phyloP scores from a whole-genome alignment of 2,888 invertebrate species.

The Stramonita haemastoma region DNA sequence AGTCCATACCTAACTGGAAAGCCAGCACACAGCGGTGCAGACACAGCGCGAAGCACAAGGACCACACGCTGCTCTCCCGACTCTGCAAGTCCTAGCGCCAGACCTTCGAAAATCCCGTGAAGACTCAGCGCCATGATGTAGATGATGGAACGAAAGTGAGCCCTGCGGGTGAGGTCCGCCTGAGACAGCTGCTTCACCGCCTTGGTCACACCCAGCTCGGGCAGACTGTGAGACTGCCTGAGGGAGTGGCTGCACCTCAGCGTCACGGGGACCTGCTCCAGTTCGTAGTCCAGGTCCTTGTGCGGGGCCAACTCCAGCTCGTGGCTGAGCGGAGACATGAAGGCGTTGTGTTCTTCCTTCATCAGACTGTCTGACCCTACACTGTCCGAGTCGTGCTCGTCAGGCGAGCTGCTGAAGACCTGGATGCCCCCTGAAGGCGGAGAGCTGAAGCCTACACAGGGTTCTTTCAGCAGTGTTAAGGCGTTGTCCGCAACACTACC shows the following conservation, averaged over 20 bases:
- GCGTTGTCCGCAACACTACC: neutral
- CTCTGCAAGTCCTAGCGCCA: constrained; percentile 69
- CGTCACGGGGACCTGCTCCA: constrained; percentile 41
- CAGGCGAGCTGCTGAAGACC: constrained; percentile 23
- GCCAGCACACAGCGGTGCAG: constrained; percentile 68
- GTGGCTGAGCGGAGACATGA: constrained; percentile 3
- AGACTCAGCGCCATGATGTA: constrained; percentile 69
- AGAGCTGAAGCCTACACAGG: neutral
- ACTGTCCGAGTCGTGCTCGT: constrained; percentile 46
- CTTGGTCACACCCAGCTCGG: constrained; percentile 61
- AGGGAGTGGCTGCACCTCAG: constrained; percentile 38
- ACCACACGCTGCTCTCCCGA: constrained; percentile 67
- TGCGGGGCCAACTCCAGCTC: neutral
- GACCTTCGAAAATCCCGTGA: constrained; percentile 72
- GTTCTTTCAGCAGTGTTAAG: neutral
- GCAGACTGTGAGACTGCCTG: constrained; percentile 27
- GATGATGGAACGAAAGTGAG: constrained; percentile 68
- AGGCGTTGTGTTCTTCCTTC: constrained; percentile 43
- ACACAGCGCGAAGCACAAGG: constrained; percentile 67
- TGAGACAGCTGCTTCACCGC: constrained; percentile 68
- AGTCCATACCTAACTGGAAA: constrained; percentile 69
- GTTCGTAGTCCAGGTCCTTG: constrained; percentile 24
- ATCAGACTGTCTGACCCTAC: constrained; percentile 46
- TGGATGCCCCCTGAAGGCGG: neutral
- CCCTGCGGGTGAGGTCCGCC: constrained; percentile 59